phyloP scores from a whole-genome alignment of 2,888 invertebrate genomes.

The Metellina segmentata region DNA sequence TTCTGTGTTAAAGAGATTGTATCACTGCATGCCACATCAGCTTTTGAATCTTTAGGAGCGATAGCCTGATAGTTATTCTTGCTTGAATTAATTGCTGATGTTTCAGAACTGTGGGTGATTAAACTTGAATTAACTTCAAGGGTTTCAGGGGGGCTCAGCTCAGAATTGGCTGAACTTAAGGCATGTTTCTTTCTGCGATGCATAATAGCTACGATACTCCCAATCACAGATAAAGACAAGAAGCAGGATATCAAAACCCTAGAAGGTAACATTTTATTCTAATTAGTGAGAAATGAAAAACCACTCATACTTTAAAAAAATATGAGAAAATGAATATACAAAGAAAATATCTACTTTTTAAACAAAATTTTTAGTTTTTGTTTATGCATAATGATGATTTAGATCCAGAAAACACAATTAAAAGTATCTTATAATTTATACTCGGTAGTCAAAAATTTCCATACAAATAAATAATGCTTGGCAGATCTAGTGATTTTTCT shows the following conservation, averaged over 20 bases:
- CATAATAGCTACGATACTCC: slow-evolving; percentile 34
- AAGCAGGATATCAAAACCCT: slow-evolving; percentile 57
- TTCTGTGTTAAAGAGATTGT: slow-evolving; percentile 5
- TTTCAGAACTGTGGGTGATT: background rate
- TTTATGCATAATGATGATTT: background rate
- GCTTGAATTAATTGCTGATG: background rate
- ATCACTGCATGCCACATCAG: background rate
- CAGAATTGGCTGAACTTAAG: background rate
- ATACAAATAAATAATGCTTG: slow-evolving; percentile 65
- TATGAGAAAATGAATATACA: background rate
- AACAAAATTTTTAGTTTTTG: background rate
- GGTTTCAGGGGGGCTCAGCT: background rate
- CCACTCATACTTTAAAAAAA: background rate
- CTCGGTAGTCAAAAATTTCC: slow-evolving; percentile 3
- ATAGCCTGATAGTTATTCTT: background rate
- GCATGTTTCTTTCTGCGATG: background rate
- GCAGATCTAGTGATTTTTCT: slow-evolving; percentile 41
- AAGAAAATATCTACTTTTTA: background rate
- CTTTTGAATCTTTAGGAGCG: background rate
- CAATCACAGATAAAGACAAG: slow-evolving; percentile 15
- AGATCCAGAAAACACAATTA: background rate
- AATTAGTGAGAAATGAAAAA: background rate
- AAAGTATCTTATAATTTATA: background rate
- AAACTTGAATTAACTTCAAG: background rate
- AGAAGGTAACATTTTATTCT: background rate